phyloP scores from a whole-genome alignment of 2,113 vertebrate genomes.

The Tetrao urogallus region DNA sequence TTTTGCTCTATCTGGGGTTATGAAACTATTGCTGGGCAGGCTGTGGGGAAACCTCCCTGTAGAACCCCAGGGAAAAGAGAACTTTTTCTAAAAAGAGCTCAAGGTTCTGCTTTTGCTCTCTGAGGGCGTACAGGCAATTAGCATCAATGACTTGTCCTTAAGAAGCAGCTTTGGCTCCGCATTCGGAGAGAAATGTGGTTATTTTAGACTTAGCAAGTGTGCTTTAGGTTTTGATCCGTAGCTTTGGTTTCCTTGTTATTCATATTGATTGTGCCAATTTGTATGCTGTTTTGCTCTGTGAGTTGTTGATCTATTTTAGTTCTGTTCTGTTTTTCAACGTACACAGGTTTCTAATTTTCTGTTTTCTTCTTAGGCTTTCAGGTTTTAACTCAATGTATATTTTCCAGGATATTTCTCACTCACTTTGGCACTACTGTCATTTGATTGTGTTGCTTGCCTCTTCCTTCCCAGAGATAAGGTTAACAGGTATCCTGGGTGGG shows the following conservation, averaged over 20 bases:
- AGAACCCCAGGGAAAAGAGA: neutral
- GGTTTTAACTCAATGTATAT: conserved; percentile 1
- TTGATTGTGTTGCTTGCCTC: neutral
- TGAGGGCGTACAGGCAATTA: conserved; percentile 66
- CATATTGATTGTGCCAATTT: conserved; percentile 74
- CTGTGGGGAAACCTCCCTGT: neutral
- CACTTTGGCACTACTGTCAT: neutral
- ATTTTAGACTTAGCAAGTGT: conserved; percentile 55
- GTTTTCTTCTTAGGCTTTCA: conserved; percentile 61
- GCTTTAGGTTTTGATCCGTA: conserved; percentile 71
- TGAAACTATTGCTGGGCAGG: neutral
- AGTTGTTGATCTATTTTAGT: conserved; percentile 69
- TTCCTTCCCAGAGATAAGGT: conserved; percentile 18
- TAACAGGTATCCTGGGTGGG: neutral
- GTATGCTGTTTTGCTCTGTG: conserved; percentile 75
- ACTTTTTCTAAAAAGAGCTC: conserved; percentile 38
- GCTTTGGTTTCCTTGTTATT: conserved; percentile 76
- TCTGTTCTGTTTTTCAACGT: conserved; percentile 52
- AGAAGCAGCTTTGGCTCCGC: conserved; percentile 51
- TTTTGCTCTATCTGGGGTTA: neutral
- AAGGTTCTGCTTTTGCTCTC: conserved; percentile 40
- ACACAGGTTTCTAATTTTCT: conserved; percentile 65
- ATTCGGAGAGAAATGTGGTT: conserved; percentile 51
- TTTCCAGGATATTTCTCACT: conserved; percentile 19
- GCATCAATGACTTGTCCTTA: conserved; percentile 60